A percentile compares a stretch with the other conserved stretches of the same genome.
These are phyloP conservation scores for Litoditis marina DNA, from an alignment of 2,888 invertebrate genomes.

Conservation along the genomic window DNA sequence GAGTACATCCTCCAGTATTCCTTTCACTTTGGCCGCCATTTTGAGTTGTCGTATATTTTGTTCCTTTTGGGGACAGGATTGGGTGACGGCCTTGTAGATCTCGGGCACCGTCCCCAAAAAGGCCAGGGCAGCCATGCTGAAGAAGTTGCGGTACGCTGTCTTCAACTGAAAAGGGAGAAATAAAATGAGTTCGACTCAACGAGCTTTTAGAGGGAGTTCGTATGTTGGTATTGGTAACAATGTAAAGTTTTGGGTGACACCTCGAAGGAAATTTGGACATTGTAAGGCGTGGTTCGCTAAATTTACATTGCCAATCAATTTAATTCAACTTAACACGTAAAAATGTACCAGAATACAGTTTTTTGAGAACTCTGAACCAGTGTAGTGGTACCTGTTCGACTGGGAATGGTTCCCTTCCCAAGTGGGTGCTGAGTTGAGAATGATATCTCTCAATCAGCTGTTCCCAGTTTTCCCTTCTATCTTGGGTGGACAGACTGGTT, in stretches of 20 bases:
- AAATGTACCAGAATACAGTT: too few relatives aligned
- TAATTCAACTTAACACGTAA: too few relatives aligned
- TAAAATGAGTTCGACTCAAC: too few relatives aligned
- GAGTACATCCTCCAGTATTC: slow-evolving; percentile 13
- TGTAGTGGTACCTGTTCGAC: slow-evolving; percentile 8
- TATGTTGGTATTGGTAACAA: too few relatives aligned
- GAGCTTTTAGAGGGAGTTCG: too few relatives aligned
- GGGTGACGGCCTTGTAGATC: slow-evolving; percentile 8
- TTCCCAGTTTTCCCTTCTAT: slow-evolving; percentile 8
- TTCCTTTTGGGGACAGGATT: slow-evolving; percentile 13
- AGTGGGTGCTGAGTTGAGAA: not conserved
- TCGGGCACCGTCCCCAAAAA: slow-evolving; percentile 18
- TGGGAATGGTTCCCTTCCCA: slow-evolving; percentile 5
- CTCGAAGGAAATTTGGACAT: too few relatives aligned
- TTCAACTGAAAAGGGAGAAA: slow-evolving; percentile 9
- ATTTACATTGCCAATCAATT: too few relatives aligned
- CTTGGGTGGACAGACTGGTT: slow-evolving; percentile 11
- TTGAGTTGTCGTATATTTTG: not conserved
- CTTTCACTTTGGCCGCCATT: slow-evolving; percentile 14
- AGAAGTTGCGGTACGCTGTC: slow-evolving; percentile 10
- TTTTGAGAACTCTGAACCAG: not conserved
- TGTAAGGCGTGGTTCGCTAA: too few relatives aligned
- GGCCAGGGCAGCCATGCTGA: slow-evolving; percentile 14
- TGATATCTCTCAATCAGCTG: slow-evolving; percentile 9
- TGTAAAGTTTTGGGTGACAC: too few relatives aligned